Conservation (phyloP, 2,797 vertebrate genomes). For the Tenualosa thibaudeaui region DNA sequence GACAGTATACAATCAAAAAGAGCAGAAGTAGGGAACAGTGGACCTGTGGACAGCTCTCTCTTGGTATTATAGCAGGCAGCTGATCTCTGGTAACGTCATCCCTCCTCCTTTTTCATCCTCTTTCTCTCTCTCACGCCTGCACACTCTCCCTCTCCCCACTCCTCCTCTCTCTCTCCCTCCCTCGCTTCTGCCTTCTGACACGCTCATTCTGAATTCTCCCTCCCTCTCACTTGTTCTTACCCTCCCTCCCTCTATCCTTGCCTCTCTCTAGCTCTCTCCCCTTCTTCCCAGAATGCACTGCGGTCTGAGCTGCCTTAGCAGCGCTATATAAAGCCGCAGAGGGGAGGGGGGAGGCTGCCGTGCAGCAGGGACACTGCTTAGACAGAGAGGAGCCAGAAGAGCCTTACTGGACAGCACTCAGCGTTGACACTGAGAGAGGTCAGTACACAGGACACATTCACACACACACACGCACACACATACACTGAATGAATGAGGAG, state of each 20-base stretch:
- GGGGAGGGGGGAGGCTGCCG: constrained; percentile 69
- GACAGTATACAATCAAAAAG: not conserved
- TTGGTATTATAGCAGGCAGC: not conserved
- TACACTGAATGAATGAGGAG: constrained; percentile 32
- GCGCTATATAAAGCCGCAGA: constrained; percentile 74
- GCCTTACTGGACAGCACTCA: constrained; percentile 66
- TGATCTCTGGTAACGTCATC: not conserved
- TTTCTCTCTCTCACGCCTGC: not conserved
- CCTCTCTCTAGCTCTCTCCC: constrained; percentile 22
- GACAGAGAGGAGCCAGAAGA: constrained; percentile 66
- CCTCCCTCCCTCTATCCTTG: constrained; percentile 48
- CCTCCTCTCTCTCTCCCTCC: not conserved
- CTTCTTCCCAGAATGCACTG: constrained; percentile 68
- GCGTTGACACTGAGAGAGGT: constrained; percentile 69
- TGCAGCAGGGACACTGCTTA: constrained; percentile 72
- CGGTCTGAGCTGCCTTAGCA: constrained; percentile 60
- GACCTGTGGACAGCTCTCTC: not conserved
- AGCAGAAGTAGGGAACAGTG: not conserved
- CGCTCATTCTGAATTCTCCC: not conserved
- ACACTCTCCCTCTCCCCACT: not conserved
- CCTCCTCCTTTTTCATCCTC: not conserved
- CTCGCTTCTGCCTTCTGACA: constrained; percentile 36
- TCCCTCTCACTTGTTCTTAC: constrained; percentile 25
- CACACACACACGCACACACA: constrained; percentile 51
- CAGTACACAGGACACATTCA: constrained; percentile 69